Conservation (phyloP, 2,888 invertebrate genomes). For the Phortica okadai region DNA sequence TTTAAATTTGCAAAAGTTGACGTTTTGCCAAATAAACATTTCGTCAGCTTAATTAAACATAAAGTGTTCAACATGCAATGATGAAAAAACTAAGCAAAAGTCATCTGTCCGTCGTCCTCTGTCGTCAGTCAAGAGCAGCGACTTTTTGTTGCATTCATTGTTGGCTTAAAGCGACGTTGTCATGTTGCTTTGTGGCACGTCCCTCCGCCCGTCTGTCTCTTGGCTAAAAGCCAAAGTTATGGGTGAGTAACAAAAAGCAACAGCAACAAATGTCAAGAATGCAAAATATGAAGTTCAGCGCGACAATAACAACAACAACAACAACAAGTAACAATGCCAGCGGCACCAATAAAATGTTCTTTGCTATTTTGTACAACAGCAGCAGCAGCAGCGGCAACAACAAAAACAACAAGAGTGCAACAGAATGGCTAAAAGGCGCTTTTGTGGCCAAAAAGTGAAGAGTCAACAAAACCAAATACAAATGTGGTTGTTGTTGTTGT, state of each 20-base stretch:
- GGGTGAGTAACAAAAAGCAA: not conserved
- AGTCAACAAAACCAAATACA: constrained; percentile 28
- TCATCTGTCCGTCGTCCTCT: not conserved
- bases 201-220: not conserved
- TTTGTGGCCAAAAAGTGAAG: constrained; percentile 39
- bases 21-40: constrained; percentile 22
- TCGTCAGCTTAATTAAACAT: constrained; percentile 30
- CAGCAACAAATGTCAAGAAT: constrained; percentile 28
- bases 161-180: not conserved
- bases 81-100: constrained; percentile 20
- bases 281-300: constrained; percentile 37
- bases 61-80: constrained; percentile 9
- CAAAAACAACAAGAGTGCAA: constrained; percentile 37
- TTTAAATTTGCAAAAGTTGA: constrained; percentile 13
- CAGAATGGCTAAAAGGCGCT: constrained; percentile 24
- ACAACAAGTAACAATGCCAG: constrained; percentile 39
- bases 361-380: constrained; percentile 48
- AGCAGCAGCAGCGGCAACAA: constrained; percentile 39
- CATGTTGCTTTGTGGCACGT: not conserved
- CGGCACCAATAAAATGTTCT: constrained; percentile 31
- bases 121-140: not conserved
- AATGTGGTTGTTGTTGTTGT: not conserved
- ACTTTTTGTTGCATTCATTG: constrained; percentile 1
- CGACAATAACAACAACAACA: constrained; percentile 22
- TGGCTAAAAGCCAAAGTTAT: not conserved